A percentile compares a stretch with the other conserved stretches of the same genome.
Conservation (phyloP, 2,113 vertebrate species). For the Nicator chloris region DNA sequence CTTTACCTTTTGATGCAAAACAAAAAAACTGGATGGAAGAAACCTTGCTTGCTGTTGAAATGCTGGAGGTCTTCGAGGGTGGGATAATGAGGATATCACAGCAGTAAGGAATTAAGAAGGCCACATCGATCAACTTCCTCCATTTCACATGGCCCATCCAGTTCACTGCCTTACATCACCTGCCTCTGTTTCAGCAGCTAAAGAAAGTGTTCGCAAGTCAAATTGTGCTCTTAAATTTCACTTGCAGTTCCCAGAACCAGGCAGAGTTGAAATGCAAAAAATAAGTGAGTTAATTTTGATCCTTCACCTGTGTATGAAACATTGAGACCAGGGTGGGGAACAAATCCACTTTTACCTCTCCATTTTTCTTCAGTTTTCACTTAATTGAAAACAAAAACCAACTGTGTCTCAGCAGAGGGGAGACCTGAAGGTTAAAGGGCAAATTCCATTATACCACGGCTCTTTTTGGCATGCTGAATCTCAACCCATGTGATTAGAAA, state of each 20-base stretch:
- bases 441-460: constrained; percentile 44
- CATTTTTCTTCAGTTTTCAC: constrained; percentile 37
- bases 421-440: constrained; percentile 61
- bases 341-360: constrained; percentile 28
- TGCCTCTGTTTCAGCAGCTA: background rate
- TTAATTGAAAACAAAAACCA: constrained; percentile 63
- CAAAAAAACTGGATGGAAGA: constrained; percentile 33
- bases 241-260: background rate
- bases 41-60: constrained; percentile 23
- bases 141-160: background rate
- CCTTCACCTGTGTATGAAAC: background rate
- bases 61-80: background rate
- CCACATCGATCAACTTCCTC: background rate
- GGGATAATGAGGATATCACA: constrained; percentile 16
- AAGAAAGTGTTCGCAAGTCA: background rate
- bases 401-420: constrained; percentile 66
- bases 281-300: background rate
- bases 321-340: background rate
- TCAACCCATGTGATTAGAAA: constrained; percentile 67
- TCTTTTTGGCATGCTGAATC: constrained; percentile 59
- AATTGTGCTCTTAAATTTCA: background rate
- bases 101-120: background rate
- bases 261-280: background rate
- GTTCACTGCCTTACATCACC: background rate
- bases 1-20: constrained; percentile 62